Evolutionary conservation across 1,140 invertebrate species (phyloP), one percentile per base, ranked within the genome.

Genomic region (Achroia grisella): DNA sequence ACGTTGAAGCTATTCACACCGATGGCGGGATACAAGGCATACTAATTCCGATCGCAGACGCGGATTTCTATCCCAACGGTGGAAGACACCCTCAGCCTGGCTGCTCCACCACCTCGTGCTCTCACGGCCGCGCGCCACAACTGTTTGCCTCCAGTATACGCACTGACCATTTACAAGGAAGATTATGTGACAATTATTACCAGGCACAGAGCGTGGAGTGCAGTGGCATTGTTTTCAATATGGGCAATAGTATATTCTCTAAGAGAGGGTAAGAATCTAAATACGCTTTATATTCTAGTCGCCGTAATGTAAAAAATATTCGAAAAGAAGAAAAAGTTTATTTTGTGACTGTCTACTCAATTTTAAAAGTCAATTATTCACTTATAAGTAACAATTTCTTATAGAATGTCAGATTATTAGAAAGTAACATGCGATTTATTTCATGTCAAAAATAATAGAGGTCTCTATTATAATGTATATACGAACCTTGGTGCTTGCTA

Each of bases 1-100:
- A 89, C 41, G 89, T 91, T 0, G 88, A 91, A 58, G 75, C 86
- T 1, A 90, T 92, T 30, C 91, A 92, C 63, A 89, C 91, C 0
- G 87, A 89, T 42, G 85, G 77, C 10, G 76, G 83, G 6, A 13
- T 48, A 0, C 56, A 87, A 1, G 88, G 88, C 3, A 71, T 87
- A 8, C 45, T 44, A 1, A 56, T 67, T 1, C 50, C 75, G 0
- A 52, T 87, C 2, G 88, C 82, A 9, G 52, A 85, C 43, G 66
- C 72, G n/a, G 88, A 90, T 54, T 90, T 89, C 56, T 90, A 87
- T 47, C 87, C 88, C 8, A 89, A 89, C 40, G 90, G 89, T 17
- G 90, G 89, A 4, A 57, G 52, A 10, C 61, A 60, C 10, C 46
- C 60, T 1, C 93, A 94, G 60, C 89, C 91, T 3, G 93, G 92